These are phyloP conservation scores for Myocastor coypus DNA, from an alignment of 2,113 vertebrate genomes.

Conservation along the genomic window DNA sequence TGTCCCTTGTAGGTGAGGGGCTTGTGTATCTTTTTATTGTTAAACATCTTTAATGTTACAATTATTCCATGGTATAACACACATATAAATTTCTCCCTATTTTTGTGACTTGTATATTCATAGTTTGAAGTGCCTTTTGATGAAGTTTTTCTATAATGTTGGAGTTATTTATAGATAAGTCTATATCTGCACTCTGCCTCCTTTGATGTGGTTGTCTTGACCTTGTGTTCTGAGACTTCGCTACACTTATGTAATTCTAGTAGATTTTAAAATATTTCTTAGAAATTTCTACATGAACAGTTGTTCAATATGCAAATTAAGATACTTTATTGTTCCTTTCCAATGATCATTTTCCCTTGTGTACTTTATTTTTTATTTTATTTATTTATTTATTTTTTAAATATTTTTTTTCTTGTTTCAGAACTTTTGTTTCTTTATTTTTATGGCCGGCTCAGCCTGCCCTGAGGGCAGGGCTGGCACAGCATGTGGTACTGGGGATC, in stretches of 20 bases:
- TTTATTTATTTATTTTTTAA: too few relatives aligned
- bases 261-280: not conserved
- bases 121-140: not conserved
- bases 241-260: constrained; percentile 32
- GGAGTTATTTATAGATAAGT: not conserved
- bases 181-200: not conserved
- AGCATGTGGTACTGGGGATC: too few relatives aligned
- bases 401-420: too few relatives aligned
- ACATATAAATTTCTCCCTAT: not conserved
- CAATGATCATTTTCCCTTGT: not conserved
- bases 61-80: not conserved
- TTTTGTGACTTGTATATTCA: constrained; percentile 13
- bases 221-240: not conserved
- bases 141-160: not conserved
- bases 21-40: constrained; percentile 36
- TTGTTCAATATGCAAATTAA: not conserved
- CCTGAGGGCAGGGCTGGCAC: too few relatives aligned
- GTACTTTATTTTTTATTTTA: too few relatives aligned
- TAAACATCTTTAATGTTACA: constrained; percentile 43
- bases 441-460: too few relatives aligned
- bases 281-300: not conserved
- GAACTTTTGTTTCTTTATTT: too few relatives aligned
- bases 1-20: not conserved
- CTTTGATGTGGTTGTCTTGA: not conserved
- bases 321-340: not conserved